Evolutionary conservation across 1,140 invertebrate genomes (phyloP), one percentile per base, ranked within the genome.

Genomic region (Littorina saxatilis): DNA sequence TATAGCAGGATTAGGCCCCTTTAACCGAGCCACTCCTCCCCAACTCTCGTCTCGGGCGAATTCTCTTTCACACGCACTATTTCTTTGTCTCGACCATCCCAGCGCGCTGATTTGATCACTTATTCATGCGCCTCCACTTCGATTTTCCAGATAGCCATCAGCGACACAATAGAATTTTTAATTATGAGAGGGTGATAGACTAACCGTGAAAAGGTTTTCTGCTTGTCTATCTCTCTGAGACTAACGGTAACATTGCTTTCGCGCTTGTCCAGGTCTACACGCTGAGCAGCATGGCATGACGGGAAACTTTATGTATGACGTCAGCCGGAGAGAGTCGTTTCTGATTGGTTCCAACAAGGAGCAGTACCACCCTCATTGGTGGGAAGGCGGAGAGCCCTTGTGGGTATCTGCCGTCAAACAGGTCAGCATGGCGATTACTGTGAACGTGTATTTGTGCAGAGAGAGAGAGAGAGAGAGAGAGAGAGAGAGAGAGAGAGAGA

Each of bases 271-370:
- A 92, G 91, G 91, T 27, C 82, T 91, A 11, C 86, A 91, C 79
- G 74, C 82, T 9, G 86, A 91, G 80, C 82, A 66, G 78, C 90
- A 92, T 76, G 91, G 90, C 15, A 87, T 92, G 72, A 85, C 88
- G n/a, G 87, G 87, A 23, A 93, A 93, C 79, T 91, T 89, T 80
- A 93, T 93, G 90, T 93, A 92, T 82, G 91, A 93, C 82, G 73
- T 87, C 15, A 78, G 82, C 20, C 66, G 72, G 27, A 80, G 87
- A 40, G 85, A 91, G 29, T 73, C 84, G 0, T 92, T 91, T 73
- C 84, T 91, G 29, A 84, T 86, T 20, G 87, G 88, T 9, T 72
- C 40, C 17, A 86, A 88, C 70, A 83, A 84, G 3, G 84, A 88
- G 23, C 86, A 88, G 40, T 83, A 72, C 27, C 55, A 87, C 27